These are phyloP conservation scores for Columbina picui DNA, from an alignment of 2,113 vertebrate species.

Conservation along the genomic window DNA sequence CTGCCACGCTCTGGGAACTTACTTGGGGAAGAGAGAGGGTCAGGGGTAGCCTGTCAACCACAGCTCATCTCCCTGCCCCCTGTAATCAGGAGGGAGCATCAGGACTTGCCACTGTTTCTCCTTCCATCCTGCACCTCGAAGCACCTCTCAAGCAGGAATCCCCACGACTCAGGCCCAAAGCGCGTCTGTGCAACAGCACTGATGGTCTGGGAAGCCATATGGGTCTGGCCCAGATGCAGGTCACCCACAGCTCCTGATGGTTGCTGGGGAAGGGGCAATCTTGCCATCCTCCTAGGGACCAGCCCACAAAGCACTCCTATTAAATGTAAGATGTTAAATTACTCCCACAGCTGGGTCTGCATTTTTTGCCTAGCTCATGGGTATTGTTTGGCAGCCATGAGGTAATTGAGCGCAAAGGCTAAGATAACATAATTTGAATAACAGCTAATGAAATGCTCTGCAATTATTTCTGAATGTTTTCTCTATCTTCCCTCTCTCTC, in stretches of 20 bases:
- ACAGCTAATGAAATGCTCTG: not conserved
- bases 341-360: not conserved
- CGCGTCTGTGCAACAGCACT: not conserved
- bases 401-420: not conserved
- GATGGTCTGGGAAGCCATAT: accelerated
- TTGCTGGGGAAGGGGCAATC: not conserved
- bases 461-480: conserved; percentile 3
- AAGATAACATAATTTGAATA: not conserved
- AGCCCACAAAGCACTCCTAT: not conserved
- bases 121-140: not conserved
- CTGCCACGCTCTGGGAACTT: not conserved
- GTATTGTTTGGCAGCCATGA: not conserved
- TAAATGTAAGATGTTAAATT: not conserved
- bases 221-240: not conserved
- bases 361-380: not conserved
- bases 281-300: not conserved
- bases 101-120: not conserved
- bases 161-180: not conserved
- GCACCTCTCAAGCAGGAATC: accelerated
- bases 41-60: not conserved
- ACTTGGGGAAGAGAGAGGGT: not conserved
- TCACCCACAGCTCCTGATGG: not conserved
- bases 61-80: accelerated
- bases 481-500: not conserved
- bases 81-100: not conserved